phyloP scores from a whole-genome alignment of 64 coral and sea anemone genomes.

The Acropora tenuis region DNA sequence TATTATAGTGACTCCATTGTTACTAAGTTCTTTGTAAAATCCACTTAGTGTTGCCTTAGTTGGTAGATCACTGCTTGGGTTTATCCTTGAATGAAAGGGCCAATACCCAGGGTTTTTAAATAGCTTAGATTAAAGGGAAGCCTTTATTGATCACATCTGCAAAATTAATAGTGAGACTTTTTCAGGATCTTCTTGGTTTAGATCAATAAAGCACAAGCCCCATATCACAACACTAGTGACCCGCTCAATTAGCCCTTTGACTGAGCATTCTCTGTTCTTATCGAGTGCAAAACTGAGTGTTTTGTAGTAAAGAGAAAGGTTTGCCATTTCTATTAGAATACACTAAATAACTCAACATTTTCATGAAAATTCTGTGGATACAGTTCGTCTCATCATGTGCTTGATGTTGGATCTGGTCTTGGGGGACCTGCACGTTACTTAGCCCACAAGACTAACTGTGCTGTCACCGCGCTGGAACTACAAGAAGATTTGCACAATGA shows the following conservation, averaged over 20 bases:
- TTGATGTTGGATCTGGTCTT: slow-evolving; percentile 83
- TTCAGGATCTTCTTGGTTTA: background rate
- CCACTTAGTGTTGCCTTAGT: background rate
- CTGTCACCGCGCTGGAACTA: slow-evolving; percentile 67
- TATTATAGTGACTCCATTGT: background rate
- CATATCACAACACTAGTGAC: background rate
- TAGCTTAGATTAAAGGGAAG: background rate
- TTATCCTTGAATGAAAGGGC: too few relatives aligned
- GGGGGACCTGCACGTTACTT: slow-evolving; percentile 80
- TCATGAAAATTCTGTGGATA: background rate
- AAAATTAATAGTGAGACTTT: background rate
- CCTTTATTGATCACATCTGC: background rate
- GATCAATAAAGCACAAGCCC: background rate
- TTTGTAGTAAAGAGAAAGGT: too few relatives aligned
- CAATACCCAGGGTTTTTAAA: too few relatives aligned
- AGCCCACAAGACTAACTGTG: slow-evolving; percentile 58
- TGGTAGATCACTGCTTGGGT: background rate
- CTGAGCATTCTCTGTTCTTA: too few relatives aligned
- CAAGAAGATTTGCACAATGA: slow-evolving; percentile 72
- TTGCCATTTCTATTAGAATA: too few relatives aligned
- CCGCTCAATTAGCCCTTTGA: background rate
- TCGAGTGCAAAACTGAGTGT: too few relatives aligned
- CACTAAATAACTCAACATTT: background rate
- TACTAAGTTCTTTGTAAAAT: background rate
- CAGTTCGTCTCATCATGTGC: slow-evolving; percentile 58